Evolutionary conservation across 1,140 invertebrate genomes (phyloP), one percentile per base, ranked within the genome.

Genomic region (Melanaphis sacchari): DNA sequence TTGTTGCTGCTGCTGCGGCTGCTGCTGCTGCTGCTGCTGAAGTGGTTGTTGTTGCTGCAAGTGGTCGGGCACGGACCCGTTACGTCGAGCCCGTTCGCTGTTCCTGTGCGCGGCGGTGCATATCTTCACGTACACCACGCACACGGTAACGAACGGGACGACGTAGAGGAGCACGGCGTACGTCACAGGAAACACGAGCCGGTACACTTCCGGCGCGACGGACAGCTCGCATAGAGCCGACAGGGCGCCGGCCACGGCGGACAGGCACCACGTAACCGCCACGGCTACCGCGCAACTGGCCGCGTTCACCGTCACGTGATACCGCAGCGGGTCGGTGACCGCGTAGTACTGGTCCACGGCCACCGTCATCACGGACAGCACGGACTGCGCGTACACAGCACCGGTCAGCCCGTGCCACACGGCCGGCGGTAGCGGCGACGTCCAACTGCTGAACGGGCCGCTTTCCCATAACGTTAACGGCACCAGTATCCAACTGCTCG

Each of bases 301-400:
- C 94, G 97, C 97, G 94, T 98, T 96, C 93, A 98, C 96, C 52
- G 97, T 96, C 31, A 96, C 96, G 94, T 97, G 97, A 95, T 98
- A 98, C n/a, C 97, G 96, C 41, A 98, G 95, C 0, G 98, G 98
- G 95, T 98, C 97, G 11, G 98, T 97, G 52, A 99, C 97, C 1
- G 98, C 98, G 94, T 97, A 97, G 95, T 98, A 98, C 94, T 98
- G 97, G 94, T 99, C 98, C 5, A 98, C 95, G 2, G 97, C 97
- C 66, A 99, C 98, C 22, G 98, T 96, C 21, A 98, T 96, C 15
- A 98, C 96, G 1, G 97, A 97, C 40, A 98, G 96, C 5, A 97
- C 96, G 36, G 96, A 96, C 2, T 96, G 95, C 26, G 96, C 96
- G 84, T 96, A 95, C 2, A 96, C 94, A 38, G 96, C 96, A 59